Percentiles rank a stretch among this genome's conserved stretches.
Conservation (phyloP, 2,113 vertebrate species). For the Craseonycteris thonglongyai region DNA sequence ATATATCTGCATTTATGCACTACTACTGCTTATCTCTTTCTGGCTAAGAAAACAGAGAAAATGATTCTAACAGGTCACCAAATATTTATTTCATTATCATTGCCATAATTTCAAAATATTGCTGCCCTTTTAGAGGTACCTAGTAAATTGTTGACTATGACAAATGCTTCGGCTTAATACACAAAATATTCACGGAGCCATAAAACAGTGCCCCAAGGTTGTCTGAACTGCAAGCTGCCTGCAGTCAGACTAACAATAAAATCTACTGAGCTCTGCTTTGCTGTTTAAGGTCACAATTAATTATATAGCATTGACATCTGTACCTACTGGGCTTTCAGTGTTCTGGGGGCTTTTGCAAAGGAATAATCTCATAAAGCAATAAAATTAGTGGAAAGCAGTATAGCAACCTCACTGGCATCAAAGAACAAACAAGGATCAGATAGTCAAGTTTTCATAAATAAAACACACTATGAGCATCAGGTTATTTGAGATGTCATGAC, state of each 20-base stretch:
- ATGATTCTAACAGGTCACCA: not conserved
- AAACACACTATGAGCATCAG: not conserved
- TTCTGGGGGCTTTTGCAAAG: not conserved
- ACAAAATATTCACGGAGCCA: slow-evolving; percentile 13
- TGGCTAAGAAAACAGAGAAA: not conserved
- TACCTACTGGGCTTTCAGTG: not conserved
- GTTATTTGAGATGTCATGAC: not conserved
- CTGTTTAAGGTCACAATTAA: slow-evolving; percentile 42
- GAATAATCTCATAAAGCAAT: slow-evolving; percentile 16
- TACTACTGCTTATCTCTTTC: not conserved
- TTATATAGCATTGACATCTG: slow-evolving; percentile 34
- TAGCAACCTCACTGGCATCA: not conserved
- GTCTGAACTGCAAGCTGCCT: not conserved
- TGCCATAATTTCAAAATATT: not conserved
- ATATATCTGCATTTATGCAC: not conserved
- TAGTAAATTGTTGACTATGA: not conserved
- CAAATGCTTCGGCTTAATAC: slow-evolving; percentile 24
- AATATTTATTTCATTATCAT: not conserved
- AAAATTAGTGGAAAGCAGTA: slow-evolving; percentile 38
- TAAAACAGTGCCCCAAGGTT: slow-evolving; percentile 36
- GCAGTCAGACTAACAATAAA: slow-evolving; percentile 3
- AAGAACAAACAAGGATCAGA: slow-evolving; percentile 1
- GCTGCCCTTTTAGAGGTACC: not conserved
- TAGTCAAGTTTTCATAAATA: slow-evolving; percentile 37
- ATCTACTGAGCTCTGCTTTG: not conserved